Evolutionary conservation across 1,140 invertebrate species (phyloP), one percentile per base, ranked within the genome.

Genomic region (Leptopilina boulardi): DNA sequence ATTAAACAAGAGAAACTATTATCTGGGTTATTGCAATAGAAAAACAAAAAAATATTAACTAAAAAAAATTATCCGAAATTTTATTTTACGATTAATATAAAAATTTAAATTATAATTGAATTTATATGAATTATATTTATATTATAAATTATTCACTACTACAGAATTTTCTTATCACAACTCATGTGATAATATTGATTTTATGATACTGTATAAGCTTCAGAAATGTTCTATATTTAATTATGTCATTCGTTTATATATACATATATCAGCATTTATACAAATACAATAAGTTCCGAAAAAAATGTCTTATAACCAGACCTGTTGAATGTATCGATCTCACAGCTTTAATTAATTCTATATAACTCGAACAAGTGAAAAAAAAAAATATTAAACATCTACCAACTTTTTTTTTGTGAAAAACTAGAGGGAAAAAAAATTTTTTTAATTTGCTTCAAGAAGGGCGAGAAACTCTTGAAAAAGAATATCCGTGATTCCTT

Each of bases 401-500:
- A 38, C 34, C 42, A n/a, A 44, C 18, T 51, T n/a, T 51, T 51
- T 51, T n/a, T 15, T n/a, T n/a, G n/a, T 18, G 5, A 51, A n/a
- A n/a, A 51, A 38, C 0, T 51, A 8, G 5, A 15, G 15, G 15
- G 44, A n/a, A 47, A 47, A 56, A 30, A 30, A 6, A 15, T n/a
- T 30, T 59, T n/a, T 18, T n/a, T n/a, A n/a, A 30, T 26, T 30
- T 30, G 26, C 21, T n/a, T 23, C 18, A 11, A 11, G 59, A 30
- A 66, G 9, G 13, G 4, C 10, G 54, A 56, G 19, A 66, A 66
- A 30, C 23, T 66, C 26, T 26, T n/a, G 23, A 3, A 10, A 66
- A 66, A 66, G 59, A 66, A 66, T 38, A 38, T 66, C 26, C 56
- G 4, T 13, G 56, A 59, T 34, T 66, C 59, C 59, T 66, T n/a